Percentiles rank a stretch among this genome's conserved stretches.
phyloP scores from a whole-genome alignment of 2,888 invertebrate genomes.

The Magallana nippona region DNA sequence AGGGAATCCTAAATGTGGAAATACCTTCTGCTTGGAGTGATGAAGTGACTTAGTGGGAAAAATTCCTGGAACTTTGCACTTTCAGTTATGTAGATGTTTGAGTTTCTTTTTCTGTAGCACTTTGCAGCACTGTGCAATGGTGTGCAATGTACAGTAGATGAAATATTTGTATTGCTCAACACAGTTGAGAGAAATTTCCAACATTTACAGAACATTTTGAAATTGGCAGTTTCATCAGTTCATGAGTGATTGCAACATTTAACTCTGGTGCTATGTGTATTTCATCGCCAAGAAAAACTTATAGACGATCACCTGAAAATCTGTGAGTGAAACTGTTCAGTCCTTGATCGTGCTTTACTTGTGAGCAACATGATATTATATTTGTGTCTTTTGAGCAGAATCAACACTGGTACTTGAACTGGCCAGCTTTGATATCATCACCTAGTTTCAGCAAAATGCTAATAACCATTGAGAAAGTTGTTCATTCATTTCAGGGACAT shows the following conservation, averaged over 20 bases:
- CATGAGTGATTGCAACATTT: not conserved
- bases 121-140: slow-evolving; percentile 24
- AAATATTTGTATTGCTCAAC: slow-evolving; percentile 31
- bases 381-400: not conserved
- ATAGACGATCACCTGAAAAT: slow-evolving; percentile 27
- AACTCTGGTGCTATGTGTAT: slow-evolving; percentile 25
- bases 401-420: slow-evolving; percentile 8
- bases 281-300: slow-evolving; percentile 5
- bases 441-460: not conserved
- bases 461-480: not conserved
- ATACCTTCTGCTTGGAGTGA: not conserved
- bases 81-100: not conserved
- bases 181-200: slow-evolving; percentile 32
- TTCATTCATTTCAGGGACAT: not conserved
- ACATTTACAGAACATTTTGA: slow-evolving; percentile 18
- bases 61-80: not conserved
- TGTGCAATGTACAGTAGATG: not conserved
- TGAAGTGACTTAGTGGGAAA: not conserved
- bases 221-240: slow-evolving; percentile 11
- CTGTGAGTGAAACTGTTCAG: slow-evolving; percentile 9
- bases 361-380: not conserved
- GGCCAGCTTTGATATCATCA: not conserved
- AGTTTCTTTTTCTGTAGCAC: not conserved
- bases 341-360: not conserved
- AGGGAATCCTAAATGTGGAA: not conserved